Base-by-base conservation (phyloP, 2,888 invertebrate species). In the Ormyrus nitidulus region DNA sequence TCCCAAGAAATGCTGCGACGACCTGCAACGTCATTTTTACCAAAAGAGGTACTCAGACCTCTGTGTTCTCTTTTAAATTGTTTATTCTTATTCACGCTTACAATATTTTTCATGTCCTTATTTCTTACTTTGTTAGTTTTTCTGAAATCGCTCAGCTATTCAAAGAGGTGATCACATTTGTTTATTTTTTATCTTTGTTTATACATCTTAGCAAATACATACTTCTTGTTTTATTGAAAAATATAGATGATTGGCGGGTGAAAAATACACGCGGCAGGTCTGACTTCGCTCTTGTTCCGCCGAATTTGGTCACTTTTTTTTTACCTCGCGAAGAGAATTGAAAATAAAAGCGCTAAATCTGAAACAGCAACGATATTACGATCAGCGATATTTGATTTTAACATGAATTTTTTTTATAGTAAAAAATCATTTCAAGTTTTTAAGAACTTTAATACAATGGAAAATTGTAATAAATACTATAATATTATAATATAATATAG, bases 241-340 rank as follows among this genome's bases (percentile, higher is more conserved):
- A 81, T 81, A 81, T 79, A 81, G 68, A 66, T 65, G 69, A 64
- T 73, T 69, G 76, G 76, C 72, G 72, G 76, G 46, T 76, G 56
- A 74, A 81, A 81, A 81, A 79, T 79, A 81, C 73, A 79, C 79
- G 76, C 44, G 69, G 76, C 81, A 81, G 81, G 68, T 73, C 81
- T 65, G 64, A 73, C 56, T 80, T 77, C 58, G 70, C 71, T 81
- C 70, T 66, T 75, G 19, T 73, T 59, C 70, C 75, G 71, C 78
- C 70, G 65, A 73, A 81, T 72, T 72, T 72, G 68, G 64, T 81
- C 76, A 77, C 69, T 73, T 11, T 62, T 19, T 19, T 34, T 77
- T 78, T 71, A 66, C 74, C 64, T 74, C 71, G 61, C 66, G 51
- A 62, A 11, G 62, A 72, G 19, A 68, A 11, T 73, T 73, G n/a